Base-by-base conservation (phyloP, 2,888 invertebrate species). In the Ochropacha duplaris region DNA sequence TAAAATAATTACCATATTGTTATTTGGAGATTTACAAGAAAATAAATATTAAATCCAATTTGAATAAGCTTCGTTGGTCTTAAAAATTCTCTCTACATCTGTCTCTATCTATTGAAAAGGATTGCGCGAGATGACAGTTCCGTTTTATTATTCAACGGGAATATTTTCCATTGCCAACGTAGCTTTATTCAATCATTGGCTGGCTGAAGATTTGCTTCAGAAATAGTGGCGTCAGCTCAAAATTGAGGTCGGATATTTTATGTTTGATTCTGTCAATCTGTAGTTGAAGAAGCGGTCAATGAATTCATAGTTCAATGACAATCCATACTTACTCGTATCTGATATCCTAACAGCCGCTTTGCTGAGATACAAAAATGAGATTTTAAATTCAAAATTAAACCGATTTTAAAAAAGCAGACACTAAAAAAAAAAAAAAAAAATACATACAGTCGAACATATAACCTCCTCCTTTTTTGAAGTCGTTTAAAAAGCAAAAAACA, bases 121-220 rank as follows among this genome's bases (percentile, higher is more conserved):
- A 56, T 51, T 36, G 36, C 22, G 34, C 26, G 56, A 50, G 50
- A 56, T 56, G 56, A 51, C 56, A 50, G 50, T 36, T 22, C 22
- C 28, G 26, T 56, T 56, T 56, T 56, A 56, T 56, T 51, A 57
- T 57, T 57, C 57, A 57, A 36, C 24, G 57, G 26, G 50, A 36
- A 57, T 57, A 44, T 44, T 44, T 57, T 49, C 44, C 52, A 24
- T 31, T 11, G 31, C 52, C 54, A 19, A 49, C 57, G 28, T 50
- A 54, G 54, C 50, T 26, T 36, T 57, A 54, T 57, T 57, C 57
- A 57, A 57, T 57, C 54, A 52, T 52, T 34, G 52, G 14, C 12
- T 19, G 51, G 26, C 31, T 49, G 57, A 39, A 57, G 57, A 54
- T 54, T 57, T 51, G 16, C 31, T 52, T 22, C 22, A 52, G 52